A percentile compares a stretch with the other conserved stretches of the same genome.
Evolutionary conservation across 2,888 invertebrate genomes (phyloP).

Genomic region (Hirtodrosophila cameraria): DNA sequence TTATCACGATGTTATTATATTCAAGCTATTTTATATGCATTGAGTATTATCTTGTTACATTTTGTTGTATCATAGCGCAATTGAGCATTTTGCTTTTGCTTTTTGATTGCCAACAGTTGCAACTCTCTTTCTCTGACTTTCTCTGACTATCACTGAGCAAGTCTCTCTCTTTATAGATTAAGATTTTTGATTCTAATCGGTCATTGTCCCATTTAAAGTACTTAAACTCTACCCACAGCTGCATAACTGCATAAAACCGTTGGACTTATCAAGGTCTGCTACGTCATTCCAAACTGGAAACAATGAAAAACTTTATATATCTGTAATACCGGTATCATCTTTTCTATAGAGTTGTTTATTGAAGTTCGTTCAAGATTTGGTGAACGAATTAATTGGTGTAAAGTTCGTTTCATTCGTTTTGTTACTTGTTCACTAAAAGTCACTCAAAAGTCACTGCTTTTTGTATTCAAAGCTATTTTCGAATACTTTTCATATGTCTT

Average conservation of each 20-base stretch:
- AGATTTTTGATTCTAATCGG: conserved; percentile 56
- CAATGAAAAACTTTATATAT: not conserved
- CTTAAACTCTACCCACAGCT: not conserved
- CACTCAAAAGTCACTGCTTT: too few relatives aligned
- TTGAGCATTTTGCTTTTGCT: conserved; percentile 48
- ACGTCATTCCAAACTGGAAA: not conserved
- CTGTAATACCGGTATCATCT: conserved; percentile 11
- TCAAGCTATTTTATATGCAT: conserved; percentile 54
- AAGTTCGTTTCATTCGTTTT: too few relatives aligned
- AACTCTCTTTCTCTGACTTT: conserved; percentile 27
- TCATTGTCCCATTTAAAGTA: conserved; percentile 45
- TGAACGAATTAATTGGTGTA: too few relatives aligned
- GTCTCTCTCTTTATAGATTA: conserved; percentile 18
- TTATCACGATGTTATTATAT: not conserved
- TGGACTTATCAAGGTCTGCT: conserved; percentile 7
- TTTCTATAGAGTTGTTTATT: too few relatives aligned
- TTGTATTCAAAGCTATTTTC: too few relatives aligned
- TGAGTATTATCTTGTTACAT: conserved; percentile 41
- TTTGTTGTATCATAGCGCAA: conserved; percentile 54
- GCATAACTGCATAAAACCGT: conserved; percentile 36
- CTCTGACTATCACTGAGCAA: conserved; percentile 4
- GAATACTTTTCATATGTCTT: too few relatives aligned
- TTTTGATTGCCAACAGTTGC: conserved; percentile 16
- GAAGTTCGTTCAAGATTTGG: too few relatives aligned
- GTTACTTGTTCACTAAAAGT: too few relatives aligned